Percentiles rank a stretch among this genome's conserved stretches.
phyloP scores from a whole-genome alignment of 1,140 invertebrate species.

The Lepidurus couesii region DNA sequence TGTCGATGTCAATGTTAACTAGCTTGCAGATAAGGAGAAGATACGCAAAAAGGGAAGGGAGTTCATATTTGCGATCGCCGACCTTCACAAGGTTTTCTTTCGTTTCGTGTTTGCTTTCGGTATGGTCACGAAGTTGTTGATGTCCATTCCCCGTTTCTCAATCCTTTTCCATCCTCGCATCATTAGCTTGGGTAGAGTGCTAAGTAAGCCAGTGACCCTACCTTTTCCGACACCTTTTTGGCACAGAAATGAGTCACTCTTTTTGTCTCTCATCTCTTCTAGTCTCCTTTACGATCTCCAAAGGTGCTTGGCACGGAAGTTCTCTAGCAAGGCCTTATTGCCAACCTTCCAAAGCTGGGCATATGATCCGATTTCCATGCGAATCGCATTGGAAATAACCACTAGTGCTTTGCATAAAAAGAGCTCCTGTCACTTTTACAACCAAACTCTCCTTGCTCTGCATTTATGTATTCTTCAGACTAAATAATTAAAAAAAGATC shows the following conservation, averaged over 20 bases:
- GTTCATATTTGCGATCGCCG: not conserved
- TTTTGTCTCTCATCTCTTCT: not conserved
- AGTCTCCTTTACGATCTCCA: not conserved
- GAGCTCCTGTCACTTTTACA: too few relatives aligned
- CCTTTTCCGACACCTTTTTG: too few relatives aligned
- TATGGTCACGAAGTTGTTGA: not conserved
- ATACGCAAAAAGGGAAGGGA: conserved; percentile 9
- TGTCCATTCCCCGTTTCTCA: not conserved
- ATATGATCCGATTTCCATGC: too few relatives aligned
- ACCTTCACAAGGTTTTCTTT: not conserved
- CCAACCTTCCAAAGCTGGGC: too few relatives aligned
- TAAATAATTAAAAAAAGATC: too few relatives aligned
- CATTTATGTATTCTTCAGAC: too few relatives aligned
- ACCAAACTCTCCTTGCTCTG: too few relatives aligned
- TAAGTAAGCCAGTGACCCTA: not conserved
- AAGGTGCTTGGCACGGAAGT: conserved; percentile 13
- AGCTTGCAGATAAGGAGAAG: conserved; percentile 6
- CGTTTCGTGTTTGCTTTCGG: not conserved
- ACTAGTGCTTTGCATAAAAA: too few relatives aligned
- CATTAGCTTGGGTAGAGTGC: not conserved
- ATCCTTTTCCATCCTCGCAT: not conserved
- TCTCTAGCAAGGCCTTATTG: too few relatives aligned
- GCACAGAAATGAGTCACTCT: not conserved
- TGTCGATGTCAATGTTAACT: conserved; percentile 16
- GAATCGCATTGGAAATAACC: too few relatives aligned